These are phyloP conservation scores for Scaptomyza montana DNA, from an alignment of 1,140 invertebrate species.

Conservation along the genomic window DNA sequence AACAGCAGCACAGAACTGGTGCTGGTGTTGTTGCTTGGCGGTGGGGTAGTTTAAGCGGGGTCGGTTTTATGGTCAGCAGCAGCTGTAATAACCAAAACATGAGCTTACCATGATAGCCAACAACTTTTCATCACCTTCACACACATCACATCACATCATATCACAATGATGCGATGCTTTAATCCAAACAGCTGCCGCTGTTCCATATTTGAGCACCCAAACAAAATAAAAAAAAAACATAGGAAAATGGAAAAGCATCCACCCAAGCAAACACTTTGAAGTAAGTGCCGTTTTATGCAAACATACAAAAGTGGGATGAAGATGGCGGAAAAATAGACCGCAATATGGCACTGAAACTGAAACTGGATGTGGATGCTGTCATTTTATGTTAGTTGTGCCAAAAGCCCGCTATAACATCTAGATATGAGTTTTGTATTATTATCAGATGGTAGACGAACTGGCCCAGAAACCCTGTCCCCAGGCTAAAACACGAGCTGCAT, in stretches of 20 bases:
- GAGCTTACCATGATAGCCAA: slow-evolving; percentile 53
- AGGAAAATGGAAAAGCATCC: not conserved
- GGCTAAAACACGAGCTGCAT: slow-evolving; percentile 58
- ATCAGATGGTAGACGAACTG: slow-evolving; percentile 44
- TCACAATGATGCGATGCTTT: slow-evolving; percentile 55
- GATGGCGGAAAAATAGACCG: slow-evolving; percentile 16
- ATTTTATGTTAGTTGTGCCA: slow-evolving; percentile 13
- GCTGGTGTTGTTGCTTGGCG: not conserved
- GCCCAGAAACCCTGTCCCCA: slow-evolving; percentile 12
- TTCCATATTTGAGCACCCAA: slow-evolving; percentile 6
- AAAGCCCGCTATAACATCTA: slow-evolving; percentile 58
- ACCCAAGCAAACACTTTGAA: slow-evolving; percentile 60
- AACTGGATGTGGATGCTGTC: slow-evolving; percentile 55
- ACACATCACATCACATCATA: slow-evolving; percentile 40
- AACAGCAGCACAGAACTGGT: slow-evolving; percentile 9
- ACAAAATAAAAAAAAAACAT: slow-evolving; percentile 10
- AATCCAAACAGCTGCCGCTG: slow-evolving; percentile 59
- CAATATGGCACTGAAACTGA: slow-evolving; percentile 16
- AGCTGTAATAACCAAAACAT: slow-evolving; percentile 79
- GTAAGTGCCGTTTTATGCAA: slow-evolving; percentile 72
- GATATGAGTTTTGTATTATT: slow-evolving; percentile 81
- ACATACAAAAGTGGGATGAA: slow-evolving; percentile 49
- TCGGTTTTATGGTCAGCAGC: slow-evolving; percentile 34
- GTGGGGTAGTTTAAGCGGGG: not conserved
- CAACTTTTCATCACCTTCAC: slow-evolving; percentile 61